phyloP scores from a whole-genome alignment of 2,797 vertebrate genomes.

The Furcifer pardalis region DNA sequence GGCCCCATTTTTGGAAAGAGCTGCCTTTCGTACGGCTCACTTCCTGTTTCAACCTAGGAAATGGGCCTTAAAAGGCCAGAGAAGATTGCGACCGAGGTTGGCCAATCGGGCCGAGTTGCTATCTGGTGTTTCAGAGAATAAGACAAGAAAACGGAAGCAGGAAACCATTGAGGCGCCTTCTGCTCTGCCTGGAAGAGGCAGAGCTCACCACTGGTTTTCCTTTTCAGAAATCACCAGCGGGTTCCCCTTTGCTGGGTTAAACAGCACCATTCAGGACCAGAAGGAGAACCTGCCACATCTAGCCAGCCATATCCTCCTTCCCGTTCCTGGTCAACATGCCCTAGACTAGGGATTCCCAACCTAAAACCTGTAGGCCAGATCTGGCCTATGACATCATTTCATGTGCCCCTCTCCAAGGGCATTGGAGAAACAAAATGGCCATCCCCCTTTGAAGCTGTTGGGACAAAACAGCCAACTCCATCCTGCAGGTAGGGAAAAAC shows the following conservation, averaged over 20 bases:
- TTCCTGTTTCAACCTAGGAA: slow-evolving; percentile 5
- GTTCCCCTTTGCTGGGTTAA: neutral
- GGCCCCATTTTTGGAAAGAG: neutral
- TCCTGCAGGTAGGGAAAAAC: too few species aligned
- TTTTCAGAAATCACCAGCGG: neutral
- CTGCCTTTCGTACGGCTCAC: neutral
- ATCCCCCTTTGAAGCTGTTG: too few species aligned
- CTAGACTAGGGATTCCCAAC: too few species aligned
- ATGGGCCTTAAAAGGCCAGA: slow-evolving; percentile 10
- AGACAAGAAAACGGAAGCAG: neutral
- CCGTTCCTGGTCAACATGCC: neutral
- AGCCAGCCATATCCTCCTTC: neutral
- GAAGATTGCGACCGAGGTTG: neutral
- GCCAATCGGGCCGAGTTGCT: neutral
- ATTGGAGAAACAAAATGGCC: too few species aligned
- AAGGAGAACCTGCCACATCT: neutral
- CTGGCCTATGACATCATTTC: too few species aligned
- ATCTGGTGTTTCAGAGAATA: too few species aligned
- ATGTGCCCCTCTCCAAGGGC: too few species aligned
- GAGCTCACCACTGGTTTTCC: neutral
- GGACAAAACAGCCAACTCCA: too few species aligned
- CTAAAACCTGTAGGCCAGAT: too few species aligned
- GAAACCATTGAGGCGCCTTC: neutral
- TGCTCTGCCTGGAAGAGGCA: neutral
- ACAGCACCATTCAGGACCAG: too few species aligned